phyloP scores from a whole-genome alignment of 2,113 vertebrate species.

The Scolopax mira region DNA sequence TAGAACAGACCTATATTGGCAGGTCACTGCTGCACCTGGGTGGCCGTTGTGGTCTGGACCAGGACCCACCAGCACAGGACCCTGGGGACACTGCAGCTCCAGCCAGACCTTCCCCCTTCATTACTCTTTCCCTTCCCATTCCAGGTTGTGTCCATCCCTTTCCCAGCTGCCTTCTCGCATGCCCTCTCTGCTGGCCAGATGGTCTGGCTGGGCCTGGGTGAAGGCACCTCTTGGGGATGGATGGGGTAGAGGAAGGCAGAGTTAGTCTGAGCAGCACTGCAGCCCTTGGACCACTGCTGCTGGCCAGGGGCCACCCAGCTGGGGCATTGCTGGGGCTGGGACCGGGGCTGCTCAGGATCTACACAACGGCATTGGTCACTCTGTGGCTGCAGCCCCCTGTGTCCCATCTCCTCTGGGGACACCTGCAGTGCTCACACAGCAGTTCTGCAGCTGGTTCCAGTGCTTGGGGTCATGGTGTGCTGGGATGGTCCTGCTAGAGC shows the following conservation, averaged over 20 bases:
- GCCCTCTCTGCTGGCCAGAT: neutral
- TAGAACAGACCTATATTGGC: neutral
- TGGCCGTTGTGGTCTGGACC: neutral
- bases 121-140: neutral
- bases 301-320: neutral
- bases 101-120: neutral
- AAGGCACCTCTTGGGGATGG: neutral
- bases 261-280: neutral
- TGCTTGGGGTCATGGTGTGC: fast-evolving
- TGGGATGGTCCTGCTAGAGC: neutral
- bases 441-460: neutral
- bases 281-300: neutral
- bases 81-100: neutral
- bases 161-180: neutral
- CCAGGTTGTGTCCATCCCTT: neutral
- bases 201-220: neutral
- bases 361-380: fast-evolving
- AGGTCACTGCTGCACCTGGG: neutral
- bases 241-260: neutral
- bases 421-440: fast-evolving
- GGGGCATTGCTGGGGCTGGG: neutral
- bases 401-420: neutral
- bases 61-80: neutral
- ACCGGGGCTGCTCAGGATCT: neutral
- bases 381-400: too few relatives aligned